A percentile compares a stretch with the other conserved stretches of the same genome.
These are phyloP conservation scores for Tipula helvola DNA, from an alignment of 2,888 invertebrate genomes.

Conservation along the genomic window DNA sequence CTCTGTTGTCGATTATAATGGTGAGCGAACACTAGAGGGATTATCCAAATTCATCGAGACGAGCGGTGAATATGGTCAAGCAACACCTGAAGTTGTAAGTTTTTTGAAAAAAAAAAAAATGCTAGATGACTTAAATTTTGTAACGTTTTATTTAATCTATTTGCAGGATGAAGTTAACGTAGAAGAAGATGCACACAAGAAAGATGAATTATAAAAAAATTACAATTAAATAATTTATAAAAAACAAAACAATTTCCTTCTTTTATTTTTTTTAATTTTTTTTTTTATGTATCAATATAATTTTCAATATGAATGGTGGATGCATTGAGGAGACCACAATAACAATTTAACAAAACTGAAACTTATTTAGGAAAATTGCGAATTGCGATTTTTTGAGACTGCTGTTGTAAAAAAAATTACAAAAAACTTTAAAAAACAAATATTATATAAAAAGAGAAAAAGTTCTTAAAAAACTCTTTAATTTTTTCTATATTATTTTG, in stretches of 20 bases:
- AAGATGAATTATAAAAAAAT: conserved; percentile 34
- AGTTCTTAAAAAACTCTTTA: background rate
- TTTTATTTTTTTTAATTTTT: background rate
- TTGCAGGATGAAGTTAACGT: conserved; percentile 23
- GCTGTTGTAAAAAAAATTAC: background rate
- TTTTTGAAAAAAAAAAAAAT: conserved; percentile 10
- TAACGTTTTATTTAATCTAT: conserved; percentile 7
- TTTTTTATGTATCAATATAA: background rate
- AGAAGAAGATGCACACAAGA: conserved; percentile 28
- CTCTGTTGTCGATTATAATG: conserved; percentile 81
- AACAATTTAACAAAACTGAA: background rate
- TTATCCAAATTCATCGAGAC: conserved; percentile 88
- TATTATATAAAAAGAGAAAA: background rate
- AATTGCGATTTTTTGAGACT: background rate
- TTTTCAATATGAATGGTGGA: background rate
- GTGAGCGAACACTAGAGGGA: conserved; percentile 88
- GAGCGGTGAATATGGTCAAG: conserved; percentile 68
- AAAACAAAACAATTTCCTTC: background rate
- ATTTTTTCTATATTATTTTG: background rate
- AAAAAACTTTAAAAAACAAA: background rate
- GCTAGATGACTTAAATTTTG: background rate
- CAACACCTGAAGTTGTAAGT: conserved; percentile 45
- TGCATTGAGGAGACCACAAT: background rate
- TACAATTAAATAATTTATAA: conserved; percentile 5
- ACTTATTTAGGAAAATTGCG: background rate